Evolutionary conservation across 2,888 invertebrate genomes (phyloP).

Genomic region (Drosophila aldrichi): DNA sequence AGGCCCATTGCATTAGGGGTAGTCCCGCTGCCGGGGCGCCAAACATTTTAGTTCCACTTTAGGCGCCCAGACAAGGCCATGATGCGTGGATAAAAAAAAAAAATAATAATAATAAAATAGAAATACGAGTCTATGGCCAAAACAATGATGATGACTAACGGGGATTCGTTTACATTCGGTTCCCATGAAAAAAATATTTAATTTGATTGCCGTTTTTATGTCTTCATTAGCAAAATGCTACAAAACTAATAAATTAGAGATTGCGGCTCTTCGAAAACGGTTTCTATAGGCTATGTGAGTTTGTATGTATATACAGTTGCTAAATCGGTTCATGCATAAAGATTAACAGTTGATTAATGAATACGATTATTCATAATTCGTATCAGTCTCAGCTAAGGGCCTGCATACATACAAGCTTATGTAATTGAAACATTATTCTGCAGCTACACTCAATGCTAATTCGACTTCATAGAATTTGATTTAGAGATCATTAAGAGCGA

Average conservation of each 20-base stretch:
- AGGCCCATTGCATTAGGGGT: slow-evolving; percentile 7
- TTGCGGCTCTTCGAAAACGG: slow-evolving; percentile 40
- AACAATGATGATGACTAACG: slow-evolving; percentile 63
- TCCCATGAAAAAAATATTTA: slow-evolving; percentile 77
- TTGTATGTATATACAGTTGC: neutral
- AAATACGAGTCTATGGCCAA: slow-evolving; percentile 3
- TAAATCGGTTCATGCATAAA: slow-evolving; percentile 49
- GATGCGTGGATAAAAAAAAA: slow-evolving; percentile 22
- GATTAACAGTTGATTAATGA: slow-evolving; percentile 79
- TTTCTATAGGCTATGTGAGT: neutral
- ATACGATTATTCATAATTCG: slow-evolving; percentile 73
- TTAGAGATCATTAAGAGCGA: slow-evolving; percentile 75
- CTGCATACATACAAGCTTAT: neutral
- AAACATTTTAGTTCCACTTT: slow-evolving; percentile 69
- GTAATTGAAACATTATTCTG: slow-evolving; percentile 20
- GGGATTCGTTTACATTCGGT: slow-evolving; percentile 68
- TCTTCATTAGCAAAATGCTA: slow-evolving; percentile 79
- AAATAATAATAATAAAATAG: slow-evolving; percentile 4
- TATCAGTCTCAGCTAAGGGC: slow-evolving; percentile 31
- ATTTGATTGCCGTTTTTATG: slow-evolving; percentile 82
- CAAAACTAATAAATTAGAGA: slow-evolving; percentile 75
- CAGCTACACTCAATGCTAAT: slow-evolving; percentile 68
- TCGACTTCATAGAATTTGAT: slow-evolving; percentile 58
- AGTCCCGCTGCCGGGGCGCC: slow-evolving; percentile 55
- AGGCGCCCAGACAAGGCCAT: slow-evolving; percentile 56